Conservation (phyloP, 2,888 invertebrate genomes). For the Drosophila greeni region DNA sequence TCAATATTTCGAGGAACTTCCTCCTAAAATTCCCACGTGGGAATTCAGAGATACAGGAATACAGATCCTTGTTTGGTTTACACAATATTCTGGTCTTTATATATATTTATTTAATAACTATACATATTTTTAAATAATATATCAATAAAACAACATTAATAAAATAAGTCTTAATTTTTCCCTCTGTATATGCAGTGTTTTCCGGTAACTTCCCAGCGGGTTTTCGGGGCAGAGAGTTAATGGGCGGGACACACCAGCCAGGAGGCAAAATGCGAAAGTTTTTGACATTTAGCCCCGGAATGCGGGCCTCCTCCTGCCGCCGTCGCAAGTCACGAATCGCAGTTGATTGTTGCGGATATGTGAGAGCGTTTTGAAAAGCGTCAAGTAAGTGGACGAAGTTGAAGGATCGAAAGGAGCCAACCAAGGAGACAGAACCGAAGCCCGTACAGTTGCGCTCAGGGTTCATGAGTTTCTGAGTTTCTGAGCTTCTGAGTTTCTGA, state of each 20-base stretch:
- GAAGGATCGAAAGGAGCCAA: conserved; percentile 17
- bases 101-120: too few relatives aligned
- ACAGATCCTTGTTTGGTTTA: too few relatives aligned
- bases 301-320: conserved; percentile 31
- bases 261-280: conserved; percentile 40
- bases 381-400: conserved; percentile 38
- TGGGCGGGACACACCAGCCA: conserved; percentile 37
- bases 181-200: conserved; percentile 19
- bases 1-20: too few relatives aligned
- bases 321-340: conserved; percentile 40
- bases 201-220: conserved; percentile 16
- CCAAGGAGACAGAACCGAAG: not conserved
- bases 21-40: too few relatives aligned
- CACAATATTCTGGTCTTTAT: too few relatives aligned
- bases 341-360: conserved; percentile 43
- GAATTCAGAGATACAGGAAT: too few relatives aligned
- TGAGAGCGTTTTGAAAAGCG: conserved; percentile 47
- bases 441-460: conserved; percentile 58
- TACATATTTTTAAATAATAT: too few relatives aligned
- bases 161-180: not conserved
- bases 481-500: conserved; percentile 12
- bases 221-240: conserved; percentile 41
- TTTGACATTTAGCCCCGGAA: conserved; percentile 52
- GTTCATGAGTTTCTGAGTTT: conserved; percentile 3
- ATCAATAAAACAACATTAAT: not conserved